Conservation (phyloP, 2,113 vertebrate genomes). For the Heliornis fulica region DNA sequence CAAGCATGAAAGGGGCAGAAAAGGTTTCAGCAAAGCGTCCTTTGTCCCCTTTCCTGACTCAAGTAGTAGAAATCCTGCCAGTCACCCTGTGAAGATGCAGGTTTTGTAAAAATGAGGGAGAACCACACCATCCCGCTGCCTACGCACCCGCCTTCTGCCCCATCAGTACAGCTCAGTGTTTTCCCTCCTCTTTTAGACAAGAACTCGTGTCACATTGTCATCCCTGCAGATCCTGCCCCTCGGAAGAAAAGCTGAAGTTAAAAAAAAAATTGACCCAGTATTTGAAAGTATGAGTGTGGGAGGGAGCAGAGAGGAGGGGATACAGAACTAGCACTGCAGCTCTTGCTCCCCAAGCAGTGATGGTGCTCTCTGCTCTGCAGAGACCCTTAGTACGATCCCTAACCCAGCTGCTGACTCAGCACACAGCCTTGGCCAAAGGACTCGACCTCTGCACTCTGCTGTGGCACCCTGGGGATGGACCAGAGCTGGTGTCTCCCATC, state of each 20-base stretch:
- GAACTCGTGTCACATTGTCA: not conserved
- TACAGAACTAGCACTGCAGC: not conserved
- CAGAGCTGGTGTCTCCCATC: not conserved
- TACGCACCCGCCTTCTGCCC: not conserved
- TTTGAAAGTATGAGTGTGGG: not conserved
- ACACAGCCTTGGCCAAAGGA: not conserved
- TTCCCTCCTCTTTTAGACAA: not conserved
- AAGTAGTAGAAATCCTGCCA: not conserved
- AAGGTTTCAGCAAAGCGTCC: not conserved
- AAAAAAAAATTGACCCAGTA: not conserved
- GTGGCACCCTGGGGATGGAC: not conserved
- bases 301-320: not conserved
- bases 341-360: not conserved
- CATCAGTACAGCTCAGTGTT: accelerated
- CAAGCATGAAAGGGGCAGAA: not conserved
- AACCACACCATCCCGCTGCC: not conserved
- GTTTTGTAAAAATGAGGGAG: not conserved
- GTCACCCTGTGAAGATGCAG: not conserved
- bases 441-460: not conserved
- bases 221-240: not conserved
- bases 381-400: not conserved
- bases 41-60: not conserved
- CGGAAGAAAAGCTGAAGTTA: not conserved
- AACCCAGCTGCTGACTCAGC: not conserved
- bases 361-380: not conserved